Conservation (phyloP, 1,140 invertebrate species). For the Paracyclopina nana region DNA sequence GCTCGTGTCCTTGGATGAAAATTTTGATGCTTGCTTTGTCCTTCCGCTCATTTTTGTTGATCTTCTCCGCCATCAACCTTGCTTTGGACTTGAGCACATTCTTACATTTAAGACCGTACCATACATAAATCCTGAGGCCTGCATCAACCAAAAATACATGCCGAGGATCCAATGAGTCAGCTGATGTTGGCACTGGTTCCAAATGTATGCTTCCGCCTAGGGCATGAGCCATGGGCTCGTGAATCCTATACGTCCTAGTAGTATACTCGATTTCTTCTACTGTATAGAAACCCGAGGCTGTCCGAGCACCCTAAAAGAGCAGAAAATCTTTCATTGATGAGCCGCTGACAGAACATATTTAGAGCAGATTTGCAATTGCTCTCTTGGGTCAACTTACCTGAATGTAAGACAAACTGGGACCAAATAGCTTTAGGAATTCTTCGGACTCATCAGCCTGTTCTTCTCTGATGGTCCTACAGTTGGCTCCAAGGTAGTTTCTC, state of each 20-base stretch:
- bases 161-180: constrained; percentile 57
- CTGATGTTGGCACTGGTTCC: constrained; percentile 55
- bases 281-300: constrained; percentile 89
- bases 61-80: constrained; percentile 82
- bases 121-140: constrained; percentile 38
- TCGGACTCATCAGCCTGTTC: constrained; percentile 91
- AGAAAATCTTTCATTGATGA: no score
- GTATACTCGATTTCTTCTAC: constrained; percentile 77
- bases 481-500: constrained; percentile 80
- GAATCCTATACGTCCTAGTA: constrained; percentile 67
- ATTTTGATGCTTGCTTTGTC: constrained; percentile 75
- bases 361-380: no score
- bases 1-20: constrained; percentile 59
- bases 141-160: constrained; percentile 82
- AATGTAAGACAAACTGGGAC: constrained; percentile 80
- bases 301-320: constrained; percentile 90
- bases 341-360: no score
- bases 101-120: constrained; percentile 58
- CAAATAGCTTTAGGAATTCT: constrained; percentile 83
- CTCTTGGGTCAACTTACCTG: constrained; percentile 89
- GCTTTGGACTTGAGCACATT: constrained; percentile 88
- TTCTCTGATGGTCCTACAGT: constrained; percentile 88
- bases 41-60: constrained; percentile 96
- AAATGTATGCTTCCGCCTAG: no score
- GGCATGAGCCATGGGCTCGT: constrained; percentile 57